A percentile compares a stretch with the other conserved stretches of the same genome.
Conservation (phyloP, 1,140 invertebrate genomes). For the Sycobia sp. region DNA sequence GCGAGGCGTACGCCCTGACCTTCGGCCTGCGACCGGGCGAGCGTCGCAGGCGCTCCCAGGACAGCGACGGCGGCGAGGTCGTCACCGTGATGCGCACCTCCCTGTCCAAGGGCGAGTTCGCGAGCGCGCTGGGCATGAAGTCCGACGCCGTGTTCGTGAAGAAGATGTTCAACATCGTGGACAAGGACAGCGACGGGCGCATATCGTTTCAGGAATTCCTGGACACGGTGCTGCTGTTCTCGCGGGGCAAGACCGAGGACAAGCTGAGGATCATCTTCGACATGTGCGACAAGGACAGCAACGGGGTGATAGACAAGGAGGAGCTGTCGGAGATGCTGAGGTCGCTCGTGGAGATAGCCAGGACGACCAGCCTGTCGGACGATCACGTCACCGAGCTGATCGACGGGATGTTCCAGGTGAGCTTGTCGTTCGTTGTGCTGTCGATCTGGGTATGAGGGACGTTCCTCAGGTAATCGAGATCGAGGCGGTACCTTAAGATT, state of each 20-base stretch:
- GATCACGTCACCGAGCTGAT: slow-evolving; percentile 91
- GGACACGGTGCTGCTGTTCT: slow-evolving; percentile 91
- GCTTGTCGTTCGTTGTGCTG: too few species aligned
- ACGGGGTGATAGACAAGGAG: slow-evolving; percentile 92
- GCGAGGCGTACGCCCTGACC: slow-evolving; percentile 95
- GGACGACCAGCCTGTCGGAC: slow-evolving; percentile 87
- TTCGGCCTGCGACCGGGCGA: slow-evolving; percentile 83
- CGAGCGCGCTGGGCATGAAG: slow-evolving; percentile 95
- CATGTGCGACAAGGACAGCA: slow-evolving; percentile 97
- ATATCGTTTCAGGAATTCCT: slow-evolving; percentile 99
- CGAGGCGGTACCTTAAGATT: too few species aligned
- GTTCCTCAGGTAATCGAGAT: too few species aligned
- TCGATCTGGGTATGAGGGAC: too few species aligned
- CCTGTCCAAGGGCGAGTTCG: slow-evolving; percentile 94
- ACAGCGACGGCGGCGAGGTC: slow-evolving; percentile 81
- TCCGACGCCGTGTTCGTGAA: slow-evolving; percentile 95
- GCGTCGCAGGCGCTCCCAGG: slow-evolving; percentile 70
- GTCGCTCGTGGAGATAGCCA: slow-evolving; percentile 92
- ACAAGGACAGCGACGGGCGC: slow-evolving; percentile 92
- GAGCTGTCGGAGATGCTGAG: slow-evolving; percentile 93
- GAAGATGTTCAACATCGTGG: slow-evolving; percentile 99
- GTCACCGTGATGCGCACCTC: slow-evolving; percentile 93
- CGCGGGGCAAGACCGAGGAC: slow-evolving; percentile 91
- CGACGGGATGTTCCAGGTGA: slow-evolving; percentile 89
- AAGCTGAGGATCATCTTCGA: slow-evolving; percentile 97